Percentiles rank a stretch among this genome's conserved stretches.
phyloP scores from a whole-genome alignment of 2,797 vertebrate species.

The Acipenser transmontanus region DNA sequence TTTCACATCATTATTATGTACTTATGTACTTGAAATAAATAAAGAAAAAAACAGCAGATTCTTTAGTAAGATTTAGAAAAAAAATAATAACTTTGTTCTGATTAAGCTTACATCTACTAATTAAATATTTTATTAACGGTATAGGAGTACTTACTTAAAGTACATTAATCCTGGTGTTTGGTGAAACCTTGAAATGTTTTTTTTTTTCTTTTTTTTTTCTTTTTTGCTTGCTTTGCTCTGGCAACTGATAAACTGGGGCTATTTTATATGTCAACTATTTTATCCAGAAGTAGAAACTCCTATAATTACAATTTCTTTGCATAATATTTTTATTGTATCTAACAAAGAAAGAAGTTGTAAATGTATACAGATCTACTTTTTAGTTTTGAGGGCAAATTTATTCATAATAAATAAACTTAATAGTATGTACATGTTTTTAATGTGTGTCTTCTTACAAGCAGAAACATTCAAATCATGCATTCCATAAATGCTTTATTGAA shows the following conservation, averaged over 20 bases:
- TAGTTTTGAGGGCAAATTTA: conserved; percentile 33
- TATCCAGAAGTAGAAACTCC: conserved; percentile 46
- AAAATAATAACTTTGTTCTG: neutral
- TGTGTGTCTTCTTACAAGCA: no score
- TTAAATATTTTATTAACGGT: neutral
- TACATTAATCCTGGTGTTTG: neutral
- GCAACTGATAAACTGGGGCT: conserved; percentile 33
- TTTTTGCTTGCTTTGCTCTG: conserved; percentile 44
- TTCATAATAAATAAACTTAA: conserved; percentile 41
- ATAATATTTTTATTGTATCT: conserved; percentile 38
- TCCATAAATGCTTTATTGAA: no score
- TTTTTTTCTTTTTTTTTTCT: neutral
- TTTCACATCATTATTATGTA: no score
- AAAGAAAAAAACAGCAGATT: neutral
- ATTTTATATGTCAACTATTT: conserved; percentile 56
- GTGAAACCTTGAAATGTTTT: neutral
- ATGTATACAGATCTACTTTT: conserved; percentile 37
- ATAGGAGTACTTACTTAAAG: neutral
- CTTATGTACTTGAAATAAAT: no score
- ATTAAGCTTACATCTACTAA: neutral
- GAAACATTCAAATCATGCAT: no score
- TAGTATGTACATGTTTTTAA: no score
- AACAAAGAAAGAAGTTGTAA: conserved; percentile 35
- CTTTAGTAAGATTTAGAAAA: neutral
- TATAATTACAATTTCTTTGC: conserved; percentile 34